Conservation (phyloP, 2,113 vertebrate genomes). For the Gasterosteus nipponicus region DNA sequence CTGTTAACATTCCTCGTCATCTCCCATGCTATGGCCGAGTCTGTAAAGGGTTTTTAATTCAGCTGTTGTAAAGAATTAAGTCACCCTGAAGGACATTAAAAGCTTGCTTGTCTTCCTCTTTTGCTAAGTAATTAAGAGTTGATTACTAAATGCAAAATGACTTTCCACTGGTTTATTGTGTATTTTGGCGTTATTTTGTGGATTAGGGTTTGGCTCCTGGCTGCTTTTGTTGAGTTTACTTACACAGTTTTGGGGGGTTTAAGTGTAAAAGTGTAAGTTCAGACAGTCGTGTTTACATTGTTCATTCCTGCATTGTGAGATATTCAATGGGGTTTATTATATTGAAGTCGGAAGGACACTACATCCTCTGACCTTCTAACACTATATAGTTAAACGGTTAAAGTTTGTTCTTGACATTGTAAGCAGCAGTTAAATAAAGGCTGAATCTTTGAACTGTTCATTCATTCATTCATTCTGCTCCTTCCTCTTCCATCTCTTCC, state of each 20-base stretch:
- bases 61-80: constrained; percentile 59
- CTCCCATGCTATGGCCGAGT: constrained; percentile 57
- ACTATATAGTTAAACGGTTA: neutral
- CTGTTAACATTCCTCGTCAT: constrained; percentile 60
- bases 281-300: neutral
- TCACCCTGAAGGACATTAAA: constrained; percentile 62
- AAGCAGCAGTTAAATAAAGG: neutral
- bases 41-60: constrained; percentile 72
- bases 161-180: constrained; percentile 43
- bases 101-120: constrained; percentile 24
- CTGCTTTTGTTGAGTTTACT: constrained; percentile 5
- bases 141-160: constrained; percentile 54
- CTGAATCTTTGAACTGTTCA: neutral
- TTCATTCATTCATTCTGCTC: constrained; percentile 6
- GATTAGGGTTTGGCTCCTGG: constrained; percentile 14
- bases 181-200: constrained; percentile 32
- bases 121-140: constrained; percentile 56
- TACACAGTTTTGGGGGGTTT: neutral
- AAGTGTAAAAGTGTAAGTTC: neutral
- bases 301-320: neutral
- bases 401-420: neutral
- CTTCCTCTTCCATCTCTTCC: constrained; percentile 32
- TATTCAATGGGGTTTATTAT: neutral
- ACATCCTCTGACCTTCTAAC: neutral
- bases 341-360: neutral